Conservation (phyloP, 1,140 invertebrate genomes). For the Steinernema feltiae region DNA sequence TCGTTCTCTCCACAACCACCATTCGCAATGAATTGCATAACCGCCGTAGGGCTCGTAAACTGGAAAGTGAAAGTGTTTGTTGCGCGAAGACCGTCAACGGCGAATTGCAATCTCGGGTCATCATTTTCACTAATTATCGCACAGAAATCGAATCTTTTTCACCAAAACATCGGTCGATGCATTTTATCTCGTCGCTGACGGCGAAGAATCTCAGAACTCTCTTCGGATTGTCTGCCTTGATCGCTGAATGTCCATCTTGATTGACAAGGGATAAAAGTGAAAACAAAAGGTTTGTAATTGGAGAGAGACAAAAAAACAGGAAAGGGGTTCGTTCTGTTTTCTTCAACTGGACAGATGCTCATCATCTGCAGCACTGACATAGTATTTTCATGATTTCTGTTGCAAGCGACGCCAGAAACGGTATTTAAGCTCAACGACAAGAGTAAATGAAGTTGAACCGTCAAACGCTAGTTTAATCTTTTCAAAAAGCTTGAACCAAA, state of each 20-base stretch:
- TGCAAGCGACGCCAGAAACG: too few species aligned
- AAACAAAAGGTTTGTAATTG: neutral
- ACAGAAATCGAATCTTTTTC: constrained; percentile 8
- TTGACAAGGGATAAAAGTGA: neutral
- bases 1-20: neutral
- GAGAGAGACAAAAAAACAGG: neutral
- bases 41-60: constrained; percentile 10
- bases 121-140: constrained; percentile 8
- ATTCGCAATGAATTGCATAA: constrained; percentile 4
- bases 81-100: neutral
- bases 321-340: neutral
- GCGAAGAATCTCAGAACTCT: neutral
- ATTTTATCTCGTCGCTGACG: neutral
- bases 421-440: too few species aligned
- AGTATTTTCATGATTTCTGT: too few species aligned
- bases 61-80: neutral
- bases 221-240: neutral
- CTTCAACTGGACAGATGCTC: neutral
- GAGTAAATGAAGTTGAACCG: too few species aligned
- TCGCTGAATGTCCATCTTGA: neutral
- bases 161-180: neutral
- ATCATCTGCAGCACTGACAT: too few species aligned
- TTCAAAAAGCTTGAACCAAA: too few species aligned
- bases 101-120: constrained; percentile 9
- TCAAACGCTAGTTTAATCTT: too few species aligned